These are phyloP conservation scores for Nomada goodeniana DNA, from an alignment of 2,888 invertebrate species.

Conservation along the genomic window DNA sequence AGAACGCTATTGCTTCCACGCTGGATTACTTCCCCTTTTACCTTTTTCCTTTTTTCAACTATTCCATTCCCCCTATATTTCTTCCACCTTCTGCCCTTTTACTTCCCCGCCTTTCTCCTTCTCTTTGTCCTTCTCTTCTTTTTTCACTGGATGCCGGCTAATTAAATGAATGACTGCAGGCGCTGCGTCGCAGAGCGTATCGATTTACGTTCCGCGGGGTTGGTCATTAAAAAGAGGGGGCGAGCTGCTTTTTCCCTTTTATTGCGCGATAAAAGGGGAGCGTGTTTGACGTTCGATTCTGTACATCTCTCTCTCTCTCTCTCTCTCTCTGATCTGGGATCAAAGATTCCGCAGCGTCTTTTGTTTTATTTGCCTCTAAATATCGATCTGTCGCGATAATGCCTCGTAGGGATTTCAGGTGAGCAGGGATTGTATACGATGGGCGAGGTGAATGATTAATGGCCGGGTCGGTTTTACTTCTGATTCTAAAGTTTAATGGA, in stretches of 20 bases:
- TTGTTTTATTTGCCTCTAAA: neutral
- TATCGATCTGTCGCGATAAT: neutral
- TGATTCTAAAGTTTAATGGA: neutral
- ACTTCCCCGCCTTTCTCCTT: neutral
- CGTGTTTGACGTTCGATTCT: slow-evolving; percentile 16
- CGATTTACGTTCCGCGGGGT: slow-evolving; percentile 34
- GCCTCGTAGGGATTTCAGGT: neutral
- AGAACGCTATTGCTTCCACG: neutral
- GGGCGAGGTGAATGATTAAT: neutral
- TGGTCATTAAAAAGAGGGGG: slow-evolving; percentile 40
- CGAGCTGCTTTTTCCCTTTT: slow-evolving; percentile 1
- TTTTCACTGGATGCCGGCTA: neutral
- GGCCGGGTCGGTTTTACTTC: slow-evolving; percentile 2
- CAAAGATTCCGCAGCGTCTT: neutral
- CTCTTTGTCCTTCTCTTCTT: neutral
- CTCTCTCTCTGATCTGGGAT: neutral
- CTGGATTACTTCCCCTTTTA: slow-evolving; percentile 23
- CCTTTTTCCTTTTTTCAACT: neutral
- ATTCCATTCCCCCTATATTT: neutral
- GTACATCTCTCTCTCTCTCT: neutral
- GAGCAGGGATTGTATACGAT: too few relatives aligned
- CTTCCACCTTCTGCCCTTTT: neutral
- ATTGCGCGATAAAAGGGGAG: slow-evolving; percentile 17
- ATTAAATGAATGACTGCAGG: slow-evolving; percentile 36
- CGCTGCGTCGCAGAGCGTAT: slow-evolving; percentile 22